These are phyloP conservation scores for Xerus rutilus DNA, from an alignment of 2,797 vertebrate genomes.

Conservation along the genomic window DNA sequence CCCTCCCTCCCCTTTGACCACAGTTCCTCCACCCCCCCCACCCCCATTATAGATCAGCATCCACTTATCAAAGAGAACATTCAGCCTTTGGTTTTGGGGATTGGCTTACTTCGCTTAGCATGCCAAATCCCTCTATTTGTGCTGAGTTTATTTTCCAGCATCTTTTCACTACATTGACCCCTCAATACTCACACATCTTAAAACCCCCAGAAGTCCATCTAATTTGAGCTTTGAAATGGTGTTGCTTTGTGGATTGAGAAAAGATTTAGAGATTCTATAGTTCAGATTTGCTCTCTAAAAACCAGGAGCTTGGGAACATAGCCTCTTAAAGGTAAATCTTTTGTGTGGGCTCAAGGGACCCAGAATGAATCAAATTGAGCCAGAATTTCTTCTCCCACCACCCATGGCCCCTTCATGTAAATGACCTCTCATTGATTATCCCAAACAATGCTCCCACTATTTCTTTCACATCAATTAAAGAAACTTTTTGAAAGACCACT, in stretches of 20 bases:
- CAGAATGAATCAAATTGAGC: constrained; percentile 57
- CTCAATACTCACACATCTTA: background rate
- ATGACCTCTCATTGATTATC: constrained; percentile 72
- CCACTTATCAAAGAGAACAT: too few relatives aligned
- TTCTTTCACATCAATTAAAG: constrained; percentile 74
- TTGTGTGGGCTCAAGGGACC: constrained; percentile 53
- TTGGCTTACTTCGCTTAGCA: too few relatives aligned
- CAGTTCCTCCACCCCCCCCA: too few relatives aligned
- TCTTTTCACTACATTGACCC: constrained; percentile 22
- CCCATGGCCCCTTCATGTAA: constrained; percentile 62
- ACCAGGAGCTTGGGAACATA: constrained; percentile 73
- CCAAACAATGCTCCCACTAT: constrained; percentile 68
- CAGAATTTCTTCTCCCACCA: constrained; percentile 60
- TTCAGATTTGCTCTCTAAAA: constrained; percentile 57
- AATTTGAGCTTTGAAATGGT: constrained; percentile 54
- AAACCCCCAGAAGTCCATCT: constrained; percentile 35
- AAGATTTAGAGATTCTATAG: constrained; percentile 59
- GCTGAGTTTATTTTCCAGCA: constrained; percentile 29
- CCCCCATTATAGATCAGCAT: too few relatives aligned
- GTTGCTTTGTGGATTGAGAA: constrained; percentile 52
- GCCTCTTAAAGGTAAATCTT: constrained; percentile 74
- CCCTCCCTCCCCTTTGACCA: too few relatives aligned
- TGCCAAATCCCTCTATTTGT: background rate
- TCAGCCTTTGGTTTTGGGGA: too few relatives aligned
- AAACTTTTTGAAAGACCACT: constrained; percentile 71